A percentile compares a stretch with the other conserved stretches of the same genome.
Conservation (phyloP, 2,888 invertebrate species). For the Caenorhabditis sp. region DNA sequence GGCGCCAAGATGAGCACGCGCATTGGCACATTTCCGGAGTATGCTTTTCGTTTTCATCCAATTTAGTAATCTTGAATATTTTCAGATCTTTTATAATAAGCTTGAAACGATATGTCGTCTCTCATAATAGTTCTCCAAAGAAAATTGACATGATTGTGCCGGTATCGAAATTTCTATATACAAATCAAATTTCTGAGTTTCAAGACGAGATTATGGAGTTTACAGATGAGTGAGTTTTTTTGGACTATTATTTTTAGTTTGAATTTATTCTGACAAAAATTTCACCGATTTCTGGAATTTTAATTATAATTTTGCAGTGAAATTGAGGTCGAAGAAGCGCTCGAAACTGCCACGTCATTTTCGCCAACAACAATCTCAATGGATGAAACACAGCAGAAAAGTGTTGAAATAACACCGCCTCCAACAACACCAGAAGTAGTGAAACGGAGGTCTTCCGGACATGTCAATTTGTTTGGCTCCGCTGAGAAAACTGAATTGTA, state of each 20-base stretch:
- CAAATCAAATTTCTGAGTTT: neutral
- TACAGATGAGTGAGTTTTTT: neutral
- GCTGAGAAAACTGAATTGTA: no score
- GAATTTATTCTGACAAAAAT: no score
- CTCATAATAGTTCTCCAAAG: neutral
- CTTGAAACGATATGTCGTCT: neutral
- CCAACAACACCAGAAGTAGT: no score
- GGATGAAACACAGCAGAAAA: no score
- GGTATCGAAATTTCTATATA: neutral
- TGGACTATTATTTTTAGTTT: no score
- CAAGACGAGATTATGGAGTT: neutral
- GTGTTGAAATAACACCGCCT: no score
- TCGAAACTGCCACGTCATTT: no score
- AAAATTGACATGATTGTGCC: neutral
- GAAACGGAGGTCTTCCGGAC: no score
- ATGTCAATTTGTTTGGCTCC: no score
- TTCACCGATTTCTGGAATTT: no score
- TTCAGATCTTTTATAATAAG: slow-evolving; percentile 1
- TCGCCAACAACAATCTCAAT: no score
- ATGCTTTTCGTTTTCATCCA: neutral
- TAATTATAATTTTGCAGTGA: no score
- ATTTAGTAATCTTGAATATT: neutral
- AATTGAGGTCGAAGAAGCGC: neutral
- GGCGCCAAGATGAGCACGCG: neutral
- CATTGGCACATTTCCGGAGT: neutral